phyloP scores from a whole-genome alignment of 1,140 invertebrate species.

The Ladona fulva region DNA sequence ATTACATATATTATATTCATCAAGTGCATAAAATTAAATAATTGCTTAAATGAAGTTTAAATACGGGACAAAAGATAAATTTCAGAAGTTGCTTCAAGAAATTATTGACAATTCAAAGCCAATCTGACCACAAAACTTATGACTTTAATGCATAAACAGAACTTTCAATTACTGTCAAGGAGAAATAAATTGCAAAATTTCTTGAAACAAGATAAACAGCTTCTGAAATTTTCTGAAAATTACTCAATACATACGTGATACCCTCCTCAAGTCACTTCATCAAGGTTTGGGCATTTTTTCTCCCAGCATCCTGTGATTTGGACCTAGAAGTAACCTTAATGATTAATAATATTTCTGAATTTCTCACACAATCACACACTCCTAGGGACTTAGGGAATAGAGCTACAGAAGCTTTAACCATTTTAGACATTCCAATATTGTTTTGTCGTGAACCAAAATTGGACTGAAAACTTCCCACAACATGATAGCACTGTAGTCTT shows the following conservation, averaged over 20 bases:
- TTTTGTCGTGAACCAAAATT: no score
- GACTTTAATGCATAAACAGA: no score
- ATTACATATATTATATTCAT: neutral
- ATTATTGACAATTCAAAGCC: neutral
- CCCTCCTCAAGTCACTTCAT: conserved; percentile 19
- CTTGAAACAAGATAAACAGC: neutral
- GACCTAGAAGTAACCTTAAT: conserved; percentile 49
- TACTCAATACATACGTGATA: conserved; percentile 28
- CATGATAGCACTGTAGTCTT: neutral
- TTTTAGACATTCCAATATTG: neutral
- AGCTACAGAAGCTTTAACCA: conserved; percentile 5
- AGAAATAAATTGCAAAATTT: neutral
- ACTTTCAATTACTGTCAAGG: no score
- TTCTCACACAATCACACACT: conserved; percentile 23
- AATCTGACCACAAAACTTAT: no score
- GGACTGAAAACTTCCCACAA: neutral
- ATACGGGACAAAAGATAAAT: conserved; percentile 10
- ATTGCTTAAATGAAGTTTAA: neutral
- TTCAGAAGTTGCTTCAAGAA: conserved; percentile 13
- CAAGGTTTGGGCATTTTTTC: conserved; percentile 16
- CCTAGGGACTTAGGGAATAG: conserved; percentile 12
- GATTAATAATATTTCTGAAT: conserved; percentile 43
- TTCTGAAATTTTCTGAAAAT: conserved; percentile 12
- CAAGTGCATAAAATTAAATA: neutral
- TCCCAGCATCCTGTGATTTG: conserved; percentile 12